phyloP scores from a whole-genome alignment of 2,797 vertebrate genomes.

The Anguilla pacifica region DNA sequence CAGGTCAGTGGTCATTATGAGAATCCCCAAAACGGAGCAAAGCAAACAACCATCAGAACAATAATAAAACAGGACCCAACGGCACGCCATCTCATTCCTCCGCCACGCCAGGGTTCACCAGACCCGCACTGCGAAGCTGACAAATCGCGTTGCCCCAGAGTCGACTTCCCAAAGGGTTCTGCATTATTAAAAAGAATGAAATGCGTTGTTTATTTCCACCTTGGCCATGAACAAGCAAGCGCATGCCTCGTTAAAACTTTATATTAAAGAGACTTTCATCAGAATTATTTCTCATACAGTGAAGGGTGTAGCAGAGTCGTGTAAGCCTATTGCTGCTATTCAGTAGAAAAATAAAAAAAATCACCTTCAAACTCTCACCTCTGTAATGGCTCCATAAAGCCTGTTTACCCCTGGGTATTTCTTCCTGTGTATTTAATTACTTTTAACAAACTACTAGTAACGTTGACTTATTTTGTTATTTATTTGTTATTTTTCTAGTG shows the following conservation, averaged over 20 bases:
- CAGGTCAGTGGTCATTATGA: background rate
- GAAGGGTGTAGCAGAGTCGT: background rate
- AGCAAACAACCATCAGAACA: background rate
- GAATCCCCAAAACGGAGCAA: background rate
- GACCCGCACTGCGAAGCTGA: constrained; percentile 9
- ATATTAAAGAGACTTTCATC: constrained; percentile 27
- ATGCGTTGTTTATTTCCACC: constrained; percentile 23
- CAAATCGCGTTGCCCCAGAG: constrained; percentile 11
- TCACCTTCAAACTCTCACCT: constrained; percentile 23
- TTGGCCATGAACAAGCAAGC: constrained; percentile 23
- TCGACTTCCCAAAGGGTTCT: constrained; percentile 12
- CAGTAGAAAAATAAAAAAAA: constrained; percentile 27
- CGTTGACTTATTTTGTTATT: constrained; percentile 8
- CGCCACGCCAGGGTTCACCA: background rate
- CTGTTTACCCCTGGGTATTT: constrained; percentile 10
- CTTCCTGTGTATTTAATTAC: constrained; percentile 10
- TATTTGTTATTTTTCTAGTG: background rate
- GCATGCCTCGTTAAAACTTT: constrained; percentile 31
- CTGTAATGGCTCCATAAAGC: constrained; percentile 16
- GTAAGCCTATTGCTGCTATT: constrained; percentile 25
- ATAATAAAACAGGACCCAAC: background rate
- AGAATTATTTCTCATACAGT: constrained; percentile 2
- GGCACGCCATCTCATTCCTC: background rate
- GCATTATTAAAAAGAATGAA: constrained; percentile 31
- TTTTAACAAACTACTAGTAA: background rate